Base-by-base conservation (phyloP, 2,888 invertebrate species). In the Leucophenga maculata region DNA sequence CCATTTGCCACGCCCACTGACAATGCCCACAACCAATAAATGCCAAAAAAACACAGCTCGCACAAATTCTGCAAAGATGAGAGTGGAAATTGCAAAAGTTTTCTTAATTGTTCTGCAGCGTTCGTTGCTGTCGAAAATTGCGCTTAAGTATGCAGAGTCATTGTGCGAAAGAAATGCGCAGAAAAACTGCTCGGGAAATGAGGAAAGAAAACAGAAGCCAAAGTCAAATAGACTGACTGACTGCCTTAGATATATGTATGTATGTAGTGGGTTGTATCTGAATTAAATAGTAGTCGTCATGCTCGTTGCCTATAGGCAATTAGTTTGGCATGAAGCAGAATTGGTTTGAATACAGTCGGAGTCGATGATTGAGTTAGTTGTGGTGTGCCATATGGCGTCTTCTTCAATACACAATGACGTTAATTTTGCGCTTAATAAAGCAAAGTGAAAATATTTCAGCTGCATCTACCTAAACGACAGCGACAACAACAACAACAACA, bases 101-200 rank as follows among this genome's bases (percentile, higher is more conserved):
- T 80, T 77, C 78, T 79, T 83, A 81, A 81, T 81, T 81, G 83
- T 78, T 77, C 52, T 32, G 6, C 48, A 14, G 54, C 8, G n/a
- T n/a, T 1, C 14, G n/a, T 14, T 22, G 3, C 69, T 72, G 69
- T 70, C 70, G 76, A 75, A 80, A 79, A 83, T 83, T 77, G 78
- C 80, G 77, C 74, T 78, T 75, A 69, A 83, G 72, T 78, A 81
- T 80, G 83, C 81, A 79, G 78, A 81, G 81, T 83, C 81, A 81
- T 81, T 78, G 75, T 75, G 71, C 67, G 66, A 67, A 66, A 72
- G 20, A 48, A 31, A 62, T n/a, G 67, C 50, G 14, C 11, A 50
- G 11, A 50, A 22, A 54, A 54, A 54, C 22, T 31, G 50, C 48
- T 20, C 6, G 66, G 26, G 59, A 60, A 22, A 55, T 46, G 39